Percentiles rank a stretch among this genome's conserved stretches.
These are phyloP conservation scores for Sternotherus odoratus DNA, from an alignment of 2,797 vertebrate species.

Conservation along the genomic window DNA sequence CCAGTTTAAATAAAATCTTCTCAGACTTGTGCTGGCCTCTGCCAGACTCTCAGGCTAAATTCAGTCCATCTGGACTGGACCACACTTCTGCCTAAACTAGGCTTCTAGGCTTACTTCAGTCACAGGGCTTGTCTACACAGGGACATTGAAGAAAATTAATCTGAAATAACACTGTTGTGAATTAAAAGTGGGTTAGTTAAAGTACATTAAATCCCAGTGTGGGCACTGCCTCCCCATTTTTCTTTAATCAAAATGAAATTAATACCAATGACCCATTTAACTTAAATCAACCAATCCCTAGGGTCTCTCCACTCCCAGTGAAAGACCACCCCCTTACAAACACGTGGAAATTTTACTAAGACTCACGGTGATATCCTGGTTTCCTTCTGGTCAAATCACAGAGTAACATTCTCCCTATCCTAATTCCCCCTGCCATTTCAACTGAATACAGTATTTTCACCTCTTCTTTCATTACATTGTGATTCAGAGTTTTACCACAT, in stretches of 20 bases:
- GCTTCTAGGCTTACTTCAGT: background rate
- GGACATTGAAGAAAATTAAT: too few relatives aligned
- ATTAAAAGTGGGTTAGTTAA: too few relatives aligned
- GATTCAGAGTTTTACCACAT: conserved; percentile 3
- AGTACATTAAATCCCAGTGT: too few relatives aligned
- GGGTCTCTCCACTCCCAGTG: background rate
- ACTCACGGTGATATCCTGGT: background rate
- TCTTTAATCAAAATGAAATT: background rate
- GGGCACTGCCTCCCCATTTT: background rate
- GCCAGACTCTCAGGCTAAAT: background rate
- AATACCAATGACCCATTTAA: background rate
- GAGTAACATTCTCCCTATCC: background rate
- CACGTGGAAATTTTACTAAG: background rate
- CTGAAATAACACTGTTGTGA: too few relatives aligned
- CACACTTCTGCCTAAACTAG: background rate
- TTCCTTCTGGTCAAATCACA: background rate
- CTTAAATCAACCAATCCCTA: background rate
- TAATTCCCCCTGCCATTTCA: background rate
- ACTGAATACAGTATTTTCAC: background rate
- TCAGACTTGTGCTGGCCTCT: background rate
- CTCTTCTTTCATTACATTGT: background rate
- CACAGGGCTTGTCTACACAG: background rate
- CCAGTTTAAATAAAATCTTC: background rate
- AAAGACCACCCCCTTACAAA: background rate
- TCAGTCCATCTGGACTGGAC: background rate